A percentile compares a stretch with the other conserved stretches of the same genome.
Conservation (phyloP, 2,888 invertebrate species). For the Hydrotaea cyrtoneurina region DNA sequence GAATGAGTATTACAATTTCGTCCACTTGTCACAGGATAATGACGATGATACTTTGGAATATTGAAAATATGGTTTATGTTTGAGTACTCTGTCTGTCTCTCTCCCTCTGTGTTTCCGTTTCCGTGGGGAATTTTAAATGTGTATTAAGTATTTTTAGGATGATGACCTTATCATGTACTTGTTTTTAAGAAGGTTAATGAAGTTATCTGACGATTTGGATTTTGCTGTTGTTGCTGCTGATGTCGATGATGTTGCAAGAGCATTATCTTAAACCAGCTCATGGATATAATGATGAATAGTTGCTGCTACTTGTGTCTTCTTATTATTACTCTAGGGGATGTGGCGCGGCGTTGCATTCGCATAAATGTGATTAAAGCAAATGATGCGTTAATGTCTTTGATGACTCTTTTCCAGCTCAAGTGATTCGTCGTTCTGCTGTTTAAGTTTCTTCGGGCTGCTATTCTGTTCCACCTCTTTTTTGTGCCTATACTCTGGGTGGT, state of each 20-base stretch:
- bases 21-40: background rate
- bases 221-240: slow-evolving; percentile 28
- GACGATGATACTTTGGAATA: background rate
- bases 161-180: slow-evolving; percentile 55
- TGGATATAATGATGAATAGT: background rate
- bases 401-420: slow-evolving; percentile 16
- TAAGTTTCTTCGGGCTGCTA: background rate
- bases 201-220: background rate
- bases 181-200: background rate
- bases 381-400: slow-evolving; percentile 36
- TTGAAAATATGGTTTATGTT: slow-evolving; percentile 13
- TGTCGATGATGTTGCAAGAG: slow-evolving; percentile 22
- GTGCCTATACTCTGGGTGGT: too few species aligned
- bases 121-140: slow-evolving; percentile 37
- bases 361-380: slow-evolving; percentile 1
- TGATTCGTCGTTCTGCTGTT: background rate
- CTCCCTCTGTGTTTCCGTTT: slow-evolving; percentile 19
- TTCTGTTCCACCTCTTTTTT: too few species aligned
- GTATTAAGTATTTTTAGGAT: slow-evolving; percentile 44
- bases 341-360: too few species aligned
- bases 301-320: too few species aligned
- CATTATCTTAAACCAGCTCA: slow-evolving; percentile 34
- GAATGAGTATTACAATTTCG: background rate
- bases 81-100: slow-evolving; percentile 18
- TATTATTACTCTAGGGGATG: too few species aligned